Evolutionary conservation across 2,888 invertebrate species (phyloP), one percentile per base, ranked within the genome.

Genomic region (Temnothorax rugatulus): DNA sequence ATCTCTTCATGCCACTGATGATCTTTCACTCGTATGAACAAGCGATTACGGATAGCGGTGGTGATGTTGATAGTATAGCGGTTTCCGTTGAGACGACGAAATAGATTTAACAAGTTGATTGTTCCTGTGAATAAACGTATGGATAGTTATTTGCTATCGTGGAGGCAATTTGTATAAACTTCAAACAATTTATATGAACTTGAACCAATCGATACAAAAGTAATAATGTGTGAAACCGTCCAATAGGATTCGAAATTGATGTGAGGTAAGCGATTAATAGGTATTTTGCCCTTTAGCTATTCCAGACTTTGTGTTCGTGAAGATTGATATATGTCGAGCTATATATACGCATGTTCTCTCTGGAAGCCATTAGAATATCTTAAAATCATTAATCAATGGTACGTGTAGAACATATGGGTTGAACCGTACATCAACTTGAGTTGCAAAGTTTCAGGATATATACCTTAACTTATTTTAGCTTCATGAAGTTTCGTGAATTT

Each of bases 61-160:
- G 21, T 41, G 13, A 66, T 50, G 66, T 34, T 38, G 18, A 66
- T 76, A 50, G 29, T 34, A 15, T 34, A 9, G 54, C 15, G 29
- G 54, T 81, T 59, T 71, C 21, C 29, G 29, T 79, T 25, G 79
- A 81, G 18, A 71, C 47, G 13, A 66, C 21, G 34, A 11, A 81
- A 81, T 73, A 81, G 73, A 73, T 81, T 81, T 73, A 73, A 71
- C 59, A 59, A 25, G 38, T 73, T 73, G 79, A 81, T 81, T 81
- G 59, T 59, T 73, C 13, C 21, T 68, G 76, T 34, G 21, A 34
- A 79, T 38, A 71, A 71, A 79, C 13, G 54, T 61, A 61, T 34
- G 9, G 61, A 68, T 68, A 57, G 61, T 57, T 68, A 69, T 77
- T 69, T 68, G 15, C 21, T 77, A 77, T 18, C 13, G 47, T 61